Evolutionary conservation across 2,888 invertebrate genomes (phyloP).

Genomic region (Drepana falcataria): DNA sequence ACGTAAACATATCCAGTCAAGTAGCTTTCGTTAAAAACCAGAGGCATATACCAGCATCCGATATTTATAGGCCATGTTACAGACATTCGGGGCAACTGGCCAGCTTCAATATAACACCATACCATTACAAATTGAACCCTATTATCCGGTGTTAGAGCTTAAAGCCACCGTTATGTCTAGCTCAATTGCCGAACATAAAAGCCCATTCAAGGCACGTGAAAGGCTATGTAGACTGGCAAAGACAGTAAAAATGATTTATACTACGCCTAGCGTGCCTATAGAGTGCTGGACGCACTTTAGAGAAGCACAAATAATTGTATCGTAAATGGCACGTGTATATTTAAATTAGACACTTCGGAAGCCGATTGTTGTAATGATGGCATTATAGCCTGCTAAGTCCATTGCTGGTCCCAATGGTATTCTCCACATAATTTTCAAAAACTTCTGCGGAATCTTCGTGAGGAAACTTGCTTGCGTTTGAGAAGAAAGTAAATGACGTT

Average conservation of each 20-base stretch:
- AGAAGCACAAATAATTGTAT: slow-evolving; percentile 41
- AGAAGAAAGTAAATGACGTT: too few relatives aligned
- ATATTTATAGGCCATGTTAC: slow-evolving; percentile 65
- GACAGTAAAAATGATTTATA: slow-evolving; percentile 73
- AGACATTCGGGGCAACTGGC: slow-evolving; percentile 50
- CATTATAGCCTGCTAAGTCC: too few relatives aligned
- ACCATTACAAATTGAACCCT: slow-evolving; percentile 26
- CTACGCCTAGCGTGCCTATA: slow-evolving; percentile 55
- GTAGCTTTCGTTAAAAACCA: too few relatives aligned
- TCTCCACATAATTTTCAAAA: too few relatives aligned
- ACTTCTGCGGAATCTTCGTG: too few relatives aligned
- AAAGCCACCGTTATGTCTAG: slow-evolving; percentile 17
- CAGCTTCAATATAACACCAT: slow-evolving; percentile 18
- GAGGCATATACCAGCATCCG: slow-evolving; percentile 46
- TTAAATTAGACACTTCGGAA: too few relatives aligned
- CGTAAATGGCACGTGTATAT: neutral
- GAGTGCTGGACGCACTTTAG: slow-evolving; percentile 52
- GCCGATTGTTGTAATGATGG: too few relatives aligned
- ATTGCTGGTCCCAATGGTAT: too few relatives aligned
- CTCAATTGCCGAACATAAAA: slow-evolving; percentile 57
- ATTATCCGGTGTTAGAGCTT: slow-evolving; percentile 9
- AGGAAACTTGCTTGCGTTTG: too few relatives aligned
- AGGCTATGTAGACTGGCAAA: slow-evolving; percentile 64
- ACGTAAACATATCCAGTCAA: too few relatives aligned
- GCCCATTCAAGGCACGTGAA: slow-evolving; percentile 63